phyloP scores from a whole-genome alignment of 2,797 vertebrate species.

The Sphenopsis melanotis region DNA sequence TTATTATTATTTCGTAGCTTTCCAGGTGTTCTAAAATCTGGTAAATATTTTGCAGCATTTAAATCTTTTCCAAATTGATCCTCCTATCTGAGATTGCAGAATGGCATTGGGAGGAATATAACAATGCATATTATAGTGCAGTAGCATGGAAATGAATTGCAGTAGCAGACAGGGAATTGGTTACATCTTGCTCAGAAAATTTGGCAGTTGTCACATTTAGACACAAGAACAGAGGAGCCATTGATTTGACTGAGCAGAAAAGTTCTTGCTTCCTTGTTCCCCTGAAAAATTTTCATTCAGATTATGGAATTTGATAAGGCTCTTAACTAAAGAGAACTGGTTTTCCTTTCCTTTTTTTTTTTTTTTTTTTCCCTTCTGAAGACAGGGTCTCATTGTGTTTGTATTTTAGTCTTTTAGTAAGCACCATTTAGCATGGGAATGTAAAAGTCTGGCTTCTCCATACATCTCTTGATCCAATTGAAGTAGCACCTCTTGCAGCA shows the following conservation, averaged over 20 bases:
- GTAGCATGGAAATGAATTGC: not conserved
- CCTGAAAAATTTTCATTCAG: not conserved
- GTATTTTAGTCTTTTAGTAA: not conserved
- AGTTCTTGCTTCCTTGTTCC: not conserved
- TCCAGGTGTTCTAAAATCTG: not conserved
- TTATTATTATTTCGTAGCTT: not conserved
- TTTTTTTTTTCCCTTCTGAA: not conserved
- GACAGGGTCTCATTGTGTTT: not conserved
- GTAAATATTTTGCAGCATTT: not conserved
- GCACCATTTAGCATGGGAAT: not conserved
- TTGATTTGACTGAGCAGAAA: not conserved
- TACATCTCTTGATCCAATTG: not conserved
- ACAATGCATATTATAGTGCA: not conserved
- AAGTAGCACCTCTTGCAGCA: not conserved
- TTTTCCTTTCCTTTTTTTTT: too few species aligned
- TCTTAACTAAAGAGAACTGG: not conserved
- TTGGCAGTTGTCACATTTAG: not conserved
- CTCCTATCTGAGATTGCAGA: accelerated
- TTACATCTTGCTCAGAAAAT: not conserved
- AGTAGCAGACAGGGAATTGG: not conserved
- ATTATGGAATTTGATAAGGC: not conserved
- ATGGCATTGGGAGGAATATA: not conserved
- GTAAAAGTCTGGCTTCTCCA: not conserved
- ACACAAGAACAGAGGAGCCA: not conserved
- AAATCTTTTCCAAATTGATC: not conserved